Conservation (phyloP, 2,888 invertebrate species). For the Netelia inedita region DNA sequence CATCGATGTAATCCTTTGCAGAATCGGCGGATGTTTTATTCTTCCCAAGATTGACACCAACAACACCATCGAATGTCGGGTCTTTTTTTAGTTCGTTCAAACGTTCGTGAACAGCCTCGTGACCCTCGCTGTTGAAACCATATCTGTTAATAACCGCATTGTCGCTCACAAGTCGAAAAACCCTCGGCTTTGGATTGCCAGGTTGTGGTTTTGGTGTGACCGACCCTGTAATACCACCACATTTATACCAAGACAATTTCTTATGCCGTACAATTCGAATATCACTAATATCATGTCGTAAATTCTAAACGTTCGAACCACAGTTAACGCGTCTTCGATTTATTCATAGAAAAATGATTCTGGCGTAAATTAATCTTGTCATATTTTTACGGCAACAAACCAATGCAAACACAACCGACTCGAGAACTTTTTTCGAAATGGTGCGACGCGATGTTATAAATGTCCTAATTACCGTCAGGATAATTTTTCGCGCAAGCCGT, state of each 20-base stretch:
- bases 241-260: background rate
- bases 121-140: constrained; percentile 98
- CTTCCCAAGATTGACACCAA: constrained; percentile 98
- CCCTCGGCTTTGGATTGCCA: constrained; percentile 97
- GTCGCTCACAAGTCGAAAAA: constrained; percentile 95
- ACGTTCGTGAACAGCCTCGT: constrained; percentile 90
- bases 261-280: too few species aligned
- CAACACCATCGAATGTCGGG: constrained; percentile 87
- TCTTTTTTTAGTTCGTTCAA: constrained; percentile 87
- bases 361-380: too few species aligned
- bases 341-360: too few species aligned
- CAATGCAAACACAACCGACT: too few species aligned
- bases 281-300: too few species aligned
- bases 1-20: constrained; percentile 93
- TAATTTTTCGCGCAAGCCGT: background rate
- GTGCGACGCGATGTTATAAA: too few species aligned
- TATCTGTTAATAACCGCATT: constrained; percentile 97
- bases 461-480: too few species aligned
- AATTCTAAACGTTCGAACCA: too few species aligned
- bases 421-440: too few species aligned
- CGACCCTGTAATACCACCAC: constrained; percentile 85
- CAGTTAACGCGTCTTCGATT: too few species aligned
- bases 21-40: constrained; percentile 94
- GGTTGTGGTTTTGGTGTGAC: constrained; percentile 97
- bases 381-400: too few species aligned